Evolutionary conservation across 2,113 vertebrate genomes (phyloP), one percentile per base, ranked within the genome.

Genomic region (Solea solea): DNA sequence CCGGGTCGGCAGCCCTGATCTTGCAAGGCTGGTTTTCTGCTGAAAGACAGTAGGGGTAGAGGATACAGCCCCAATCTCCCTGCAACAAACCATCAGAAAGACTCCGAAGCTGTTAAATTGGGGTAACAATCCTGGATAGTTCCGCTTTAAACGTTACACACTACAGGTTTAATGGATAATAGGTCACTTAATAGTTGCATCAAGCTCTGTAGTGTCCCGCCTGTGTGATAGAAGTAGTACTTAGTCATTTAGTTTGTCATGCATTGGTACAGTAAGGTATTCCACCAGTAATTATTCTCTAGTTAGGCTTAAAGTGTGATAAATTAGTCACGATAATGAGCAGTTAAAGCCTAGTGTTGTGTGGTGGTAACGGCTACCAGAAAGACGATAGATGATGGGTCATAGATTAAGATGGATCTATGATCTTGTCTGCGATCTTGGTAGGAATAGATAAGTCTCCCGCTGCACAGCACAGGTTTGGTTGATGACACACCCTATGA

Each of bases 351-450:
- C 21, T 21, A 4, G 55, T 62, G 14, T 42, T 67, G 46, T 74
- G 55, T 15, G 48, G 45, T 40, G 2, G 9, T 57, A 39, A 58
- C 68, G 60, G 28, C 9, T n/a, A 34, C 34, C 39, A 45, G 60
- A 44, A 64, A 28, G 51, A 52, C 55, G 67, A 55, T 13, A n/a
- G n/a, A n/a, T n/a, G n/a, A n/a, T n/a, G n/a, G n/a, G n/a, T n/a
- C n/a, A n/a, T n/a, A n/a, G n/a, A n/a, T n/a, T n/a, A n/a, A n/a
- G 28, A n/a, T 42, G 58, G 64, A 13, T 55, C 58, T 83, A 21
- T 74, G 81, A 82, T 80, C 64, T 61, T 40, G 42, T 76, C 76
- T 34, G 7, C 9, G 6, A 50, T 50, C n/a, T 82, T 76, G 5
- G 34, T 34, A 34, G 34, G 69, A 59, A 21, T 21, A 21, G 21